Base-by-base conservation (phyloP, 2,797 vertebrate genomes). In the Hoplostethus atlanticus region DNA sequence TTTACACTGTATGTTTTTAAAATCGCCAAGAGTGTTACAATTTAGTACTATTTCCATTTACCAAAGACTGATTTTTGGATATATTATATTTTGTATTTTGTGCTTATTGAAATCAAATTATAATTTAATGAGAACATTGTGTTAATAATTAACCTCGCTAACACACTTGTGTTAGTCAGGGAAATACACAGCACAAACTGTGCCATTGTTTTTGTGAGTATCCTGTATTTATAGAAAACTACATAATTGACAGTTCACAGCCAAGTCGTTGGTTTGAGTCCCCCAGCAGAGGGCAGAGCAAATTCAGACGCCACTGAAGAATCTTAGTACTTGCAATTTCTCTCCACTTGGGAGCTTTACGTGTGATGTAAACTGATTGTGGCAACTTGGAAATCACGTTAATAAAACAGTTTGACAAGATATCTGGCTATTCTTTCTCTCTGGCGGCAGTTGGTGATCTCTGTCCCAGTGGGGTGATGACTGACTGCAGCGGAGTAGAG, bases 271-370 rank as follows among this genome's bases (percentile, higher is more conserved):
- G 71, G 4, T 40, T 31, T 11, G 9, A 34, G 28, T 76, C 47
- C 12, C 13, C 82, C 84, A 83, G 69, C 69, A 84, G 81, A 78
- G 75, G 85, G 83, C 71, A 77, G 67, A 68, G 38, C 68, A 34
- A 40, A 13, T 21, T 71, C 50, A n/a, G 31, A 63, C 38, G 34
- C 50, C 4, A 25, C 53, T 10, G 40, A 48, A 6, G 51, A 57
- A 10, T 47, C 16, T 11, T 8, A 7, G 16, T 38, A 73, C 3
- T 25, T 73, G 36, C 28, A 21, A 21, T 68, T 65, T 62, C 61
- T 78, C 15, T 47, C 10, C 42, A 21, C 11, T 9, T 28, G 13
- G 30, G 10, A 1, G 28, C 5, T 68, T 53, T 80, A 15, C 56
- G 6, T 55, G 36, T 54, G 15, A 63, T 16, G 8, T 38, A 55